These are phyloP conservation scores for Latheticus oryzae DNA, from an alignment of 2,888 invertebrate genomes.

Conservation along the genomic window DNA sequence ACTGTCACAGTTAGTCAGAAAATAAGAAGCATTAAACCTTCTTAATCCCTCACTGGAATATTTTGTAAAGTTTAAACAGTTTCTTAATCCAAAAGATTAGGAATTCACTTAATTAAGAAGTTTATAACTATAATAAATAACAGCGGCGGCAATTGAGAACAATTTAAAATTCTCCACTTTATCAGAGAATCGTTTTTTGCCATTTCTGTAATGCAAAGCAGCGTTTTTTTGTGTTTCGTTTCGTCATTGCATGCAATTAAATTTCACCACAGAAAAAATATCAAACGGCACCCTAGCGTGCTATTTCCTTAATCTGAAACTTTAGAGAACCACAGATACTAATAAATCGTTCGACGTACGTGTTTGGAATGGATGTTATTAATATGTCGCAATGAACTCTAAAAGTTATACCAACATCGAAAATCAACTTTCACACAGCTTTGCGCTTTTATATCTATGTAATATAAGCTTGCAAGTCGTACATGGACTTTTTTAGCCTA, in stretches of 20 bases:
- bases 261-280: slow-evolving; percentile 17
- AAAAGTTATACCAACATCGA: not conserved
- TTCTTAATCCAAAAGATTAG: slow-evolving; percentile 28
- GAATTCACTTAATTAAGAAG: slow-evolving; percentile 34
- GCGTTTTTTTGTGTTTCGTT: slow-evolving; percentile 15
- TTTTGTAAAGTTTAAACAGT: slow-evolving; percentile 28
- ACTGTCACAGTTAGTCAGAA: slow-evolving; percentile 1
- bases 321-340: slow-evolving; percentile 25
- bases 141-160: slow-evolving; percentile 22
- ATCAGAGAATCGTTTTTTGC: slow-evolving; percentile 19
- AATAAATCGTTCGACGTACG: slow-evolving; percentile 22
- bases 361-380: slow-evolving; percentile 23
- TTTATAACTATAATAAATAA: slow-evolving; percentile 34
- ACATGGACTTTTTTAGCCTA: slow-evolving; percentile 17
- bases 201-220: slow-evolving; percentile 9
- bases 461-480: too few species aligned
- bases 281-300: slow-evolving; percentile 15
- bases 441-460: too few species aligned
- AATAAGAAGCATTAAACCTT: slow-evolving; percentile 17
- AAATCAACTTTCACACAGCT: too few species aligned
- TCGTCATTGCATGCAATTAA: slow-evolving; percentile 24
- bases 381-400: not conserved
- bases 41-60: slow-evolving; percentile 22
- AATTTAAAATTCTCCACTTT: slow-evolving; percentile 24
- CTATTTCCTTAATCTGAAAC: slow-evolving; percentile 25